Evolutionary conservation across 2,797 vertebrate genomes (phyloP).

Genomic region (Rallus crepitans): DNA sequence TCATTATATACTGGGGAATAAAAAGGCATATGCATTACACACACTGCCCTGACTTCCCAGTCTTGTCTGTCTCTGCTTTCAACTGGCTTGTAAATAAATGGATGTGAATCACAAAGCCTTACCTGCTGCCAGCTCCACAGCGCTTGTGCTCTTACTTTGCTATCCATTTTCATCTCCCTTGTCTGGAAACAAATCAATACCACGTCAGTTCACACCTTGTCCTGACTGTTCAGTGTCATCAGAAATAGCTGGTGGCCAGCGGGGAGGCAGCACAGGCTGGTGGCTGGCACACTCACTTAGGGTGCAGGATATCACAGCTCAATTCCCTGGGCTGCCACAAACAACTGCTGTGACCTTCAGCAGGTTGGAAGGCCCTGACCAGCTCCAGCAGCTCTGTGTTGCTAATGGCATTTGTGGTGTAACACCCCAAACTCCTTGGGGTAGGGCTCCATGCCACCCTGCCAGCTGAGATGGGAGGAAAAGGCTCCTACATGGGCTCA

Average conservation of each 20-base stretch:
- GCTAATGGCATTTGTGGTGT: not conserved
- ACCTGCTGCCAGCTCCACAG: not conserved
- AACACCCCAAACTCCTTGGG: not conserved
- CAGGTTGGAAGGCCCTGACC: not conserved
- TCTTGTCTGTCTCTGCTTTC: not conserved
- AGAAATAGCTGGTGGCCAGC: not conserved
- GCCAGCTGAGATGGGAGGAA: not conserved
- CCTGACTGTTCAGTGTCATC: not conserved
- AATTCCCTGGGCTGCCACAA: not conserved
- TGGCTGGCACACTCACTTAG: not conserved
- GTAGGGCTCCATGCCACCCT: accelerated
- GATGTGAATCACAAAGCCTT: not conserved
- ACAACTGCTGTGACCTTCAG: not conserved
- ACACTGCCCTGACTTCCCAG: not conserved
- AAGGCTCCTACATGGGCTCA: accelerated
- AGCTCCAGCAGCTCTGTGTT: not conserved
- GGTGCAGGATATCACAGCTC: not conserved
- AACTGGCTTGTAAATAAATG: not conserved
- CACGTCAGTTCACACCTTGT: not conserved
- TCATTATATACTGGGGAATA: not conserved
- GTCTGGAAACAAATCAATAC: not conserved
- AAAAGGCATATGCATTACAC: not conserved
- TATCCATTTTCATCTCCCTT: not conserved
- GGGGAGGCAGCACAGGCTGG: not conserved
- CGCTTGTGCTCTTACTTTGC: not conserved